Base-by-base conservation (phyloP, 2,113 vertebrate genomes). In the Callospermophilus lateralis region DNA sequence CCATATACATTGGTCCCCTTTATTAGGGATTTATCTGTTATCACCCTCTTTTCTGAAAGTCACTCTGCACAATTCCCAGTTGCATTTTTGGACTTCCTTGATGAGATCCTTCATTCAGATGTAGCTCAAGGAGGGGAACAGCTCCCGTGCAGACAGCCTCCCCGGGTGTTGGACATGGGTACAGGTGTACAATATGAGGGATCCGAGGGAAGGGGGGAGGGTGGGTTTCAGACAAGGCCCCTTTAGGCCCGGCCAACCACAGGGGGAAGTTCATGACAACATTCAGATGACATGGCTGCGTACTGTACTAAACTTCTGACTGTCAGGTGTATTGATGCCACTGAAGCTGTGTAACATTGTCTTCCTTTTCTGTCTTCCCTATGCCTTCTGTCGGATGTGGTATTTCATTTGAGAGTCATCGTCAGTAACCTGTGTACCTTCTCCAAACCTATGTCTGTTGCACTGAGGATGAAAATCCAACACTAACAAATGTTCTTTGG, bases 381-480 rank as follows among this genome's bases (percentile, higher is more conserved):
- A 98, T 98, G 97, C 98, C 98, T 98, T 98, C 98, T 98, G 96
- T 97, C 97, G 98, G 98, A 98, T 99, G 98, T 99, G 99, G 97
- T 98, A 97, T 98, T 98, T 98, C 98, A 98, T 98, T 98, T 97
- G 98, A 97, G 98, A 98, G 97, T 98, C 98, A 98, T 98, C 97
- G 94, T 98, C 98, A 98, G 97, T 98, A 98, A 98, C 98, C 98
- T 98, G 98, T 99, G 98, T 98, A 98, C 98, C 98, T 98, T 98
- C 98, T 98, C 98, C 97, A 98, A 98, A 98, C 98, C 98, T 98
- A 77, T 98, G 98, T 98, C 98, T 99, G 98, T 99, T 99, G 99
- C 99, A 99, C 98, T 98, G 98, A 99, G 98, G 98, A 98, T 99
- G 98, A 97, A 98, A 98, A 98, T 98, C 98, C 98, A 97, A 97